Percentiles rank a stretch among this genome's conserved stretches.
These are phyloP conservation scores for Paramormyrops hopkinsi DNA, from an alignment of 2,797 vertebrate genomes.

Conservation along the genomic window DNA sequence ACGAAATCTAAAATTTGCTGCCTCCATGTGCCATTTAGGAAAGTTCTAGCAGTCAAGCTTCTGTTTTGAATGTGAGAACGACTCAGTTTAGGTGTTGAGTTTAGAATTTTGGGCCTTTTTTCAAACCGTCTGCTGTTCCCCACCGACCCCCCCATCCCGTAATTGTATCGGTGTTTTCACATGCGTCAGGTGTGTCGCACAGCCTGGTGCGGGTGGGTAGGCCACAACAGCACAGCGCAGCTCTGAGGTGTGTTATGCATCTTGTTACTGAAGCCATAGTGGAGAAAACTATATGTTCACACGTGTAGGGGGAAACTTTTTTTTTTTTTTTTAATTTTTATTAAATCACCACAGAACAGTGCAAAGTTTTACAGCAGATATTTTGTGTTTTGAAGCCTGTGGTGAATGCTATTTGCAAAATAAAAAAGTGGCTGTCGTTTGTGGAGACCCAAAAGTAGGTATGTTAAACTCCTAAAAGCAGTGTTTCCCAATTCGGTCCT, in stretches of 20 bases:
- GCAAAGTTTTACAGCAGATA: neutral
- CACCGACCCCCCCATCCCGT: neutral
- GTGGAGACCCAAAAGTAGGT: neutral
- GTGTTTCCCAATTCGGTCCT: neutral
- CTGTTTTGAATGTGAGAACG: neutral
- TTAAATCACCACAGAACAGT: neutral
- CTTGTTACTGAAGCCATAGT: neutral
- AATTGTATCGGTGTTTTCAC: neutral
- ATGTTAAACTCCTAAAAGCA: neutral
- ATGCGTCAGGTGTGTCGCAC: neutral
- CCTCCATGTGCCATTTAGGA: constrained; percentile 11
- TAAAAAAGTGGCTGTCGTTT: neutral
- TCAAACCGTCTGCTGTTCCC: neutral
- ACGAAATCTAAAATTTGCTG: neutral
- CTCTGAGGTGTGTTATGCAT: neutral
- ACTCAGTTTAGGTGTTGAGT: neutral
- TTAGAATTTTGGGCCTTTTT: neutral
- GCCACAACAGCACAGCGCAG: neutral
- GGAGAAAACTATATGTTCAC: neutral
- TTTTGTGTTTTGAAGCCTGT: constrained; percentile 16
- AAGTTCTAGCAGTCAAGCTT: neutral
- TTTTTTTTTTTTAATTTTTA: neutral
- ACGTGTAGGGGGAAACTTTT: neutral
- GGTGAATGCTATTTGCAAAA: constrained; percentile 16
- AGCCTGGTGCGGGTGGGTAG: neutral